Base-by-base conservation (phyloP, 2,113 vertebrate genomes). In the Genyomyrus donnyi region DNA sequence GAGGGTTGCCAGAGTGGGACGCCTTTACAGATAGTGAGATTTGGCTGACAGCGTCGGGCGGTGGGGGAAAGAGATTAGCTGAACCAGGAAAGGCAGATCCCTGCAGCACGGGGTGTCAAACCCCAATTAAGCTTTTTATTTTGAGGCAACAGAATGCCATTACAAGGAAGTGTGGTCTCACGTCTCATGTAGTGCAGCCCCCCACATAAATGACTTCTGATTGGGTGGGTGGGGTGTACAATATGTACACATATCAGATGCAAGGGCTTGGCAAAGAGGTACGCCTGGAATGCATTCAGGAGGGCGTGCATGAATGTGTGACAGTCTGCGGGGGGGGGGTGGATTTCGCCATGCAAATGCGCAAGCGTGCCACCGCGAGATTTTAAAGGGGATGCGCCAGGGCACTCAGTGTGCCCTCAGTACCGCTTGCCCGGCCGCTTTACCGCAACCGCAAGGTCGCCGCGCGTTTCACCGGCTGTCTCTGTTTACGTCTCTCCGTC, bases 1-100 rank as follows among this genome's bases (percentile, higher is more conserved):
- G 93, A 95, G 93, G 93, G 94, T 92, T 92, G 92, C 88, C 87
- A 49, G 24, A 27, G 70, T 24, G 88, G 88, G 89, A 83, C 46
- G 91, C 13, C 31, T 15, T 84, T 89, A 90, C 88, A 42, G 85
- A 84, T 5, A 53, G 31, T n/a, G 48, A 84, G 45, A 11, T 21
- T 42, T 48, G 8, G 21, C 53, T 17, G 13, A 17, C 48, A 27
- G 89, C 31, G 11, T 58, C 3, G 3, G 27, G 31, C 2, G 31
- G n/a, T 87, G 31, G 17, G 13, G 19, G 42, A 53, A 11, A 80
- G 31, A 66, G 87, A 66, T 85, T 66, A 27, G 11, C 6, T 74
- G 39, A 52, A 62, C 45, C 62, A 77, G 66, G 19, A 89, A 31
- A 74, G 1, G 88, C 15, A 49, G 42, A 45, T 48, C 66, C 10